Evolutionary conservation across 2,113 vertebrate genomes (phyloP).

Genomic region (Cochlearius cochlearius): DNA sequence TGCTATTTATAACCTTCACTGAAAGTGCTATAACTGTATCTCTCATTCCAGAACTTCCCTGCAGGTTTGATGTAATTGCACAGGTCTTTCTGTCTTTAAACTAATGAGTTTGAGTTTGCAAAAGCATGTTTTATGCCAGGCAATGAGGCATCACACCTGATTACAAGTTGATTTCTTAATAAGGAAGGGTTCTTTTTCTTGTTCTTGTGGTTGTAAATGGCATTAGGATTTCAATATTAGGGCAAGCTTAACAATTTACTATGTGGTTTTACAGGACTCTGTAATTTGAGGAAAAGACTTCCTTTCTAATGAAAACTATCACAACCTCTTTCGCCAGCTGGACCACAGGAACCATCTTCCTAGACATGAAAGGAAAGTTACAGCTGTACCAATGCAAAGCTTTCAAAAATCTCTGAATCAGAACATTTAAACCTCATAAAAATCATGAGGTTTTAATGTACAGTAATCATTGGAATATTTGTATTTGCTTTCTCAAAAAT

Average conservation of each 20-base stretch:
- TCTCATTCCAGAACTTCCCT: not conserved
- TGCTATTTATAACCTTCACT: not conserved
- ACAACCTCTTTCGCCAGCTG: not conserved
- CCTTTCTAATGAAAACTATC: not conserved
- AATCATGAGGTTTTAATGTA: not conserved
- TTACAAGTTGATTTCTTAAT: not conserved
- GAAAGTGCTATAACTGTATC: not conserved
- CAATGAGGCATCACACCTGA: not conserved
- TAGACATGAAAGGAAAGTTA: not conserved
- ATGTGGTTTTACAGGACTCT: not conserved
- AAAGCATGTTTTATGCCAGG: not conserved
- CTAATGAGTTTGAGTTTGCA: not conserved
- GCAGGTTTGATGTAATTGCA: not conserved
- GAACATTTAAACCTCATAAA: not conserved
- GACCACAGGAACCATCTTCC: not conserved
- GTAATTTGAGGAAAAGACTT: not conserved
- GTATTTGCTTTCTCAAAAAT: not conserved
- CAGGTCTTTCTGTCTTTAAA: conserved; percentile 10
- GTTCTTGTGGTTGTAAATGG: not conserved
- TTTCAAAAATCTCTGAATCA: not conserved
- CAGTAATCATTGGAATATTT: not conserved
- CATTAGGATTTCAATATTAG: not conserved
- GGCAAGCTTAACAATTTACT: not conserved
- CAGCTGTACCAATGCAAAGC: not conserved
- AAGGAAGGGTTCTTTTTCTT: not conserved